Percentiles rank a stretch among this genome's conserved stretches.
Evolutionary conservation across 2,797 vertebrate species (phyloP).

Genomic region (Phrynocephalus vlangalii): DNA sequence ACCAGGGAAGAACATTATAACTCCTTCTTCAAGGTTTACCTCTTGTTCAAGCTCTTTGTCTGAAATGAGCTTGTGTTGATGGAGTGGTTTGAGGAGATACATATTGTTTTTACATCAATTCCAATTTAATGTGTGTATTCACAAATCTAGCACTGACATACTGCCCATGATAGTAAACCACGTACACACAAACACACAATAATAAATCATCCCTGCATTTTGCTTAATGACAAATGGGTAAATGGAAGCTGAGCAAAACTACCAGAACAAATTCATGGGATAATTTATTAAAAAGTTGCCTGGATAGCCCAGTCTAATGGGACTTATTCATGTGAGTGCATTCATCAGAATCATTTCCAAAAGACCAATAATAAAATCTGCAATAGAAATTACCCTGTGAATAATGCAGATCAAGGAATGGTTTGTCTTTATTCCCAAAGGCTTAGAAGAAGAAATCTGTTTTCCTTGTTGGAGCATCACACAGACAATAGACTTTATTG

Average conservation of each 20-base stretch:
- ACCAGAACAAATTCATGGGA: neutral
- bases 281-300: neutral
- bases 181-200: neutral
- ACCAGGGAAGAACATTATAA: neutral
- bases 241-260: conserved; percentile 5
- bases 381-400: neutral
- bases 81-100: neutral
- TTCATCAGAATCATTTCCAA: neutral
- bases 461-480: neutral
- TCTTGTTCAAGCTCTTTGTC: neutral
- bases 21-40: neutral
- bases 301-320: neutral
- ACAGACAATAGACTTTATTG: neutral
- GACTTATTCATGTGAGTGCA: neutral
- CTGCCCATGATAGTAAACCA: too few relatives aligned
- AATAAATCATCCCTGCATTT: conserved; percentile 8
- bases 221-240: conserved; percentile 3
- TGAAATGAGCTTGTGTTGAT: neutral
- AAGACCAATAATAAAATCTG: neutral
- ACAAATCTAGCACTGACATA: neutral
- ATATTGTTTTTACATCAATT: conserved; percentile 4
- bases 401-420: neutral
- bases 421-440: neutral
- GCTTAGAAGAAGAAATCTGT: neutral
- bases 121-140: neutral